Conservation (phyloP, 2,113 vertebrate genomes). For the Lathamus discolor region DNA sequence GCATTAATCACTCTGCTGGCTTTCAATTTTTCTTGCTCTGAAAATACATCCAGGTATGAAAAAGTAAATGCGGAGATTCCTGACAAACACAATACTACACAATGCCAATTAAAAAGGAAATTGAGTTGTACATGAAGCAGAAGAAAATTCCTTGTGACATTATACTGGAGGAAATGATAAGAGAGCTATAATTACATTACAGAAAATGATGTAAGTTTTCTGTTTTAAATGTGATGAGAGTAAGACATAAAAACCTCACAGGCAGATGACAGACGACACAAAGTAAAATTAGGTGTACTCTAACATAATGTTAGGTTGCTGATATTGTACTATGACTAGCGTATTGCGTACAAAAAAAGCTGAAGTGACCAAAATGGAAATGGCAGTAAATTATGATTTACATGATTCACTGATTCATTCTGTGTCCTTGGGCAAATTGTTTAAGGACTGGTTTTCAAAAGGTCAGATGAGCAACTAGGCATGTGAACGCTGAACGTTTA, state of each 20-base stretch:
- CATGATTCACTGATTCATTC: neutral
- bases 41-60: slow-evolving; percentile 16
- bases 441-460: neutral
- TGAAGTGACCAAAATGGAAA: slow-evolving; percentile 24
- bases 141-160: slow-evolving; percentile 57
- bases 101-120: slow-evolving; percentile 50
- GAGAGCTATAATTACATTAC: slow-evolving; percentile 33
- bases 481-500: neutral
- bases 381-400: slow-evolving; percentile 9
- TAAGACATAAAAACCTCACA: slow-evolving; percentile 29
- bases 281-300: slow-evolving; percentile 26
- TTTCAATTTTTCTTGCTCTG: slow-evolving; percentile 44
- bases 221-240: slow-evolving; percentile 37
- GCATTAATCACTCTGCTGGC: neutral
- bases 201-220: slow-evolving; percentile 35
- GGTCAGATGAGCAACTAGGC: neutral
- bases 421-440: neutral
- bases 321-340: neutral
- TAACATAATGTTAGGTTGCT: slow-evolving; percentile 11
- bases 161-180: slow-evolving; percentile 44
- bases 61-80: slow-evolving; percentile 33
- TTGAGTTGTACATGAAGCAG: slow-evolving; percentile 45
- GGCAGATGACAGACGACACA: slow-evolving; percentile 6
- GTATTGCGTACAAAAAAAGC: slow-evolving; percentile 11
- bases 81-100: slow-evolving; percentile 24